These are phyloP conservation scores for Dendroctonus valens DNA, from an alignment of 1,140 invertebrate species.

Conservation along the genomic window DNA sequence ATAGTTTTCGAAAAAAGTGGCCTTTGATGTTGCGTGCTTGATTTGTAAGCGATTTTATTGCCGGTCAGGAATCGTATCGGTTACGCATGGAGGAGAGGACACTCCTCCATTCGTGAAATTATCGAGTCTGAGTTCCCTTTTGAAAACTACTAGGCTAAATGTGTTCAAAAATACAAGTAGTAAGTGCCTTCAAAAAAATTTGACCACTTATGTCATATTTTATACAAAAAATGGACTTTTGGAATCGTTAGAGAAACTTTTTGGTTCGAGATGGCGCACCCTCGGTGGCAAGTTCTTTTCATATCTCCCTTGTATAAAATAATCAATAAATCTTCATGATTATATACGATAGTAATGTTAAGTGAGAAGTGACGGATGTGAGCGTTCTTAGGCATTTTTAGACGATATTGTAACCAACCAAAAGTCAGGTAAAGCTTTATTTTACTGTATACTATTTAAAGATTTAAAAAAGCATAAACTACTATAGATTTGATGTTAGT, in stretches of 20 bases:
- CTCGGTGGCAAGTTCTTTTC: conserved; percentile 51
- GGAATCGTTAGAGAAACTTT: conserved; percentile 23
- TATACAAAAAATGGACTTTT: conserved; percentile 48
- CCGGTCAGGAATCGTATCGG: conserved; percentile 30
- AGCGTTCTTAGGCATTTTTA: conserved; percentile 39
- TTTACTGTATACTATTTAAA: conserved; percentile 49
- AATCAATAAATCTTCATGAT: conserved; percentile 29
- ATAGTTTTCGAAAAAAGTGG: conserved; percentile 44
- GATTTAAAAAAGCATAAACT: conserved; percentile 43
- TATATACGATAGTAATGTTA: conserved; percentile 35
- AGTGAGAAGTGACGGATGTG: conserved; percentile 43
- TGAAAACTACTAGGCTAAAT: conserved; percentile 48
- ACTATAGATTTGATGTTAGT: conserved; percentile 48
- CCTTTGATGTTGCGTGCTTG: conserved; percentile 42
- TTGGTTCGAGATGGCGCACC: conserved; percentile 41
- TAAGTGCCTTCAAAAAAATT: conserved; percentile 51
- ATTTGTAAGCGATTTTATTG: conserved; percentile 34
- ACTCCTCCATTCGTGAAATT: too few species aligned
- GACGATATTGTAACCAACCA: conserved; percentile 40
- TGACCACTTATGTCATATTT: conserved; percentile 51
- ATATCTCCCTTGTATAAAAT: conserved; percentile 48
- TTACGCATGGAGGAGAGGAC: neutral
- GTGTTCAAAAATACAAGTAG: conserved; percentile 52
- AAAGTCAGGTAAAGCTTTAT: conserved; percentile 50
- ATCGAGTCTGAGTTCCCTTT: conserved; percentile 29